Evolutionary conservation across 2,113 vertebrate genomes (phyloP), one percentile per base, ranked within the genome.

Genomic region (Halichoeres trimaculatus): DNA sequence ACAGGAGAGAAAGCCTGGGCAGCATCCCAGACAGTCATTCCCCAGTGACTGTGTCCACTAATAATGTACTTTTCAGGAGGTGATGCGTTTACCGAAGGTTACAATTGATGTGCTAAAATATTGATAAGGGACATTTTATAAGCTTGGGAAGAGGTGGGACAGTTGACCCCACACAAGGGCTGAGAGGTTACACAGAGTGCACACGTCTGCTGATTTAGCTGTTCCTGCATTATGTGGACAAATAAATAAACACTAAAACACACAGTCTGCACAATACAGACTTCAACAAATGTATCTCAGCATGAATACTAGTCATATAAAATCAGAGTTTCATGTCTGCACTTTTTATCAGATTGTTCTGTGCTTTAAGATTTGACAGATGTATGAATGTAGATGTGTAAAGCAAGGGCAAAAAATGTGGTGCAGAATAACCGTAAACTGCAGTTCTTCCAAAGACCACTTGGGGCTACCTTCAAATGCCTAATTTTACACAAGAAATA

Each of bases 51-150:
- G 47, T 50, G 80, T 79, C 83, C 78, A 45, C 84, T 88, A 84
- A 88, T 90, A 78, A 90, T 91, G 89, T 88, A 88, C 88, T 90
- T 89, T 90, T 86, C 85, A 83, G 85, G 66, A 65, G 70, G 77
- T 87, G 85, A 88, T 80, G 88, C 93, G 84, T 89, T 92, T 88
- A 86, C 87, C 78, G 83, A 88, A 72, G 85, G 85, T 90, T 90
- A 89, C 87, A 88, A 91, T 90, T 89, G 88, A 87, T 85, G 78
- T 71, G 84, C 76, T 93, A 73, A 90, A 91, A 92, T 91, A 93
- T 92, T 93, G 87, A 94, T 92, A 80, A 24, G 72, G 86, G 74
- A 91, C 87, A 93, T 92, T 92, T 90, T 87, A 85, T 84, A 73
- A 87, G 85, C 83, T 85, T 65, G 71, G 78, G 61, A 63, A 85